Base-by-base conservation (phyloP, 2,797 vertebrate species). In the Triplophysa bombifrons region DNA sequence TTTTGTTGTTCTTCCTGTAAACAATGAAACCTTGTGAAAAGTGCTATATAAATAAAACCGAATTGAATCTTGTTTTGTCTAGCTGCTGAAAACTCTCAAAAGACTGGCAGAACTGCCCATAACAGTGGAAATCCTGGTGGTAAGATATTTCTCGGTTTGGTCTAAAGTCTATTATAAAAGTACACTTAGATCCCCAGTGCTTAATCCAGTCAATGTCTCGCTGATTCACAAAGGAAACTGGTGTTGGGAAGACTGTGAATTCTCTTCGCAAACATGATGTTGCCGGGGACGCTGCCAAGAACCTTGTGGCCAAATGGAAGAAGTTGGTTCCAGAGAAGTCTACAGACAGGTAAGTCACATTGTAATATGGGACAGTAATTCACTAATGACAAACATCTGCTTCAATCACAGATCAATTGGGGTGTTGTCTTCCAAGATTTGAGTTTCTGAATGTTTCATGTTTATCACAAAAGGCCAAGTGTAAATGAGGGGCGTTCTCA, bases 231-330 rank as follows among this genome's bases (percentile, higher is more conserved):
- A 79, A 99, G 98, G 96, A 98, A 89, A 99, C 98, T 0, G 97
- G 98, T 19, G 94, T 98, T 12, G 98, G 97, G n/a, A 99, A 98
- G 88, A 93, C 96, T 4, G 98, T 99, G 85, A 99, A 99, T 87
- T 95, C 96, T 55, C 92, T 98, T 46, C 91, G 97, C 85, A 99
- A 98, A 82, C 95, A 98, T 0, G 95, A 96, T 65, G 82, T 92
- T 0, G 97, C 94, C 0, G 97, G 97, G 72, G 95, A 94, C 14
- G 85, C 94, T 66, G 98, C 97, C 0, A 98, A 96, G 90, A 92
- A 88, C 84, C 92, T 99, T 0, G 97, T 99, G 58, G 96, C 96
- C 72, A 95, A 95, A 88, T 99, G 98, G 98, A 99, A 99, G 92
- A 98, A 96, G 84, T 91, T 99, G 78, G 96, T 99, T 0, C 97